Conservation (phyloP, 2,113 vertebrate genomes). For the Centropristis striata region DNA sequence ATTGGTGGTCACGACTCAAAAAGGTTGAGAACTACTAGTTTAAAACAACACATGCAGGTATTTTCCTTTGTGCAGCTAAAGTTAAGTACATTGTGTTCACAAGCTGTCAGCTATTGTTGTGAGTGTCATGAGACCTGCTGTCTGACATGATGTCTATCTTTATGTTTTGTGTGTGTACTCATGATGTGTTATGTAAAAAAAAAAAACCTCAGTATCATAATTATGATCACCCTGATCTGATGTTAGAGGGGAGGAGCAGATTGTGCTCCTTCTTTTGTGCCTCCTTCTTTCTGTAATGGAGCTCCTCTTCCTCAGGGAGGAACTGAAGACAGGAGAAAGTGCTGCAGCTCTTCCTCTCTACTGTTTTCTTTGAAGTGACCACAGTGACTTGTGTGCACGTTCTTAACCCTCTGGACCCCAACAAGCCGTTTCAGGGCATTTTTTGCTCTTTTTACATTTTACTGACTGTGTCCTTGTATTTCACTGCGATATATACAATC, state of each 20-base stretch:
- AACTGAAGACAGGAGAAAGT: constrained; percentile 20
- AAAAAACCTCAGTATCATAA: neutral
- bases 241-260: neutral
- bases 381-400: too few relatives aligned
- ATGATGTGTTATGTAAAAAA: constrained; percentile 5
- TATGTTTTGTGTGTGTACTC: constrained; percentile 4
- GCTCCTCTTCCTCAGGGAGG: constrained; percentile 23
- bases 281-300: constrained; percentile 6
- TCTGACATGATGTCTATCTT: neutral
- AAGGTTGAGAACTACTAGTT: too few relatives aligned
- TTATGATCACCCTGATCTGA: neutral
- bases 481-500: too few relatives aligned
- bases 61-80: too few relatives aligned
- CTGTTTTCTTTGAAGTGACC: neutral
- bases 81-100: too few relatives aligned
- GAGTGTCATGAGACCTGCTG: neutral
- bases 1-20: too few relatives aligned
- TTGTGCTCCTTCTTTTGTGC: constrained; percentile 41
- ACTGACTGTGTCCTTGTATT: too few relatives aligned
- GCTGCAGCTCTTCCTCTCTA: neutral
- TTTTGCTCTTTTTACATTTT: too few relatives aligned
- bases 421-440: too few relatives aligned
- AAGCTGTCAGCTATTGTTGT: neutral
- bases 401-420: too few relatives aligned
- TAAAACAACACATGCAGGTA: too few relatives aligned